Base-by-base conservation (phyloP, 2,797 vertebrate species). In the Poecilia picta region DNA sequence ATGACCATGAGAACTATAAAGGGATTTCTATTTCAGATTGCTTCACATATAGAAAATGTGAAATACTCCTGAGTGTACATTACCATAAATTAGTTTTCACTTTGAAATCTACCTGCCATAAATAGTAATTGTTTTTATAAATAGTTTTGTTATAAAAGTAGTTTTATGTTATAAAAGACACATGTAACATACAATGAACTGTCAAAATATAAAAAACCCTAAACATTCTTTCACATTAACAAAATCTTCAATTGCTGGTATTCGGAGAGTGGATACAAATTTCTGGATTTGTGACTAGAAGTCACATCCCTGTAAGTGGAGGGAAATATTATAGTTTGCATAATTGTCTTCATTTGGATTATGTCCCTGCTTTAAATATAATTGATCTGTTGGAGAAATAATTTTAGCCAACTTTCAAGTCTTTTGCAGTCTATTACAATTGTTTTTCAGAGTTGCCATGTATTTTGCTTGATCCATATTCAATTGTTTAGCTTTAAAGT, bases 1-100 rank as follows among this genome's bases (percentile, higher is more conserved):
- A 92, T 91, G 90, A 33, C 33, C 39, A 41, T 74, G 72, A 87
- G 72, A 83, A 57, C 73, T 49, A 66, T 46, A 74, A 81, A 87
- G 49, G 59, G 79, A 74, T 81, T 89, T 87, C 74, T 47, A 85
- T 91, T 89, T 75, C 80, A 87, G 76, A 83, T 33, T 51, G 83
- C 80, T 85, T 83, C 81, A 86, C 81, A 80, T 18, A 18, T 77
- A 85, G 45, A n/a, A 78, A 82, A 77, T 57, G 51, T 55, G 68
- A 84, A 80, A 80, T n/a, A 83, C 76, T 70, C 20, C 36, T 43
- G 10, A 41, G 2, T 43, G 64, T 53, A 53, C 8, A 51, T 23
- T 8, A 51, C 49, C 20, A 53, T 10, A 53, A 53, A 10, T 33
- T 25, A 53, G 8, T 10, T 53, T 53, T 25, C 51, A 53, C 23